Evolutionary conservation across 1,140 invertebrate genomes (phyloP), one percentile per base, ranked within the genome.

Genomic region (Drosophila truncata): DNA sequence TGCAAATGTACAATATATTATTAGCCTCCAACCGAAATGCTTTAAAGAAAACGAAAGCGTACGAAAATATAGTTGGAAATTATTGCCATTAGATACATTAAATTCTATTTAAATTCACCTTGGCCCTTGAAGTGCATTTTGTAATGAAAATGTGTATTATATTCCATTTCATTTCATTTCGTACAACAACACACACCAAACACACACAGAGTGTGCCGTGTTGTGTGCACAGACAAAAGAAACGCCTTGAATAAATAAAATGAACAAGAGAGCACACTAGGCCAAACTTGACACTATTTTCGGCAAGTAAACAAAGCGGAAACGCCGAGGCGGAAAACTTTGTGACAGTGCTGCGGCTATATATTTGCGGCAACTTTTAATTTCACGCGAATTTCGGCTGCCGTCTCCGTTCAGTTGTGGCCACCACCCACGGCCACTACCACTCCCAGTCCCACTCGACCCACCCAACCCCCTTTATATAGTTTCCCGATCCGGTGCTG

Each of bases 221-320:
- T 18, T 31, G 49, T 33, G 27, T 33, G 7, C 25, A 29, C n/a
- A 37, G 10, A 59, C 62, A 61, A 73, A 69, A 29, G 44, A 61
- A 54, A 44, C 37, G 54, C 55, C 39, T 47, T 65, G 60, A 55
- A 46, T 52, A 44, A 75, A 64, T 47, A 79, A 72, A 82, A 50
- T 52, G 33, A 64, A 71, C 65, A 70, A 60, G 54, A 27, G 71
- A 59, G 72, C 52, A 76, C 55, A 61, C 55, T 72, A 49, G 69
- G 49, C 77, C 73, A 82, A 75, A 86, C 79, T 78, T 82, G 79
- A 79, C 82, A 75, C 79, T 71, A 66, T 86, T 86, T 63, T 73
- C 57, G 72, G 65, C 69, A 65, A 72, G 59, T 49, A 60, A 67
- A 82, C 54, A 47, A 81, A 81, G 42, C 60, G 65, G 44, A 82